Evolutionary conservation across 2,113 vertebrate genomes (phyloP).

Genomic region (Cacatua alba): DNA sequence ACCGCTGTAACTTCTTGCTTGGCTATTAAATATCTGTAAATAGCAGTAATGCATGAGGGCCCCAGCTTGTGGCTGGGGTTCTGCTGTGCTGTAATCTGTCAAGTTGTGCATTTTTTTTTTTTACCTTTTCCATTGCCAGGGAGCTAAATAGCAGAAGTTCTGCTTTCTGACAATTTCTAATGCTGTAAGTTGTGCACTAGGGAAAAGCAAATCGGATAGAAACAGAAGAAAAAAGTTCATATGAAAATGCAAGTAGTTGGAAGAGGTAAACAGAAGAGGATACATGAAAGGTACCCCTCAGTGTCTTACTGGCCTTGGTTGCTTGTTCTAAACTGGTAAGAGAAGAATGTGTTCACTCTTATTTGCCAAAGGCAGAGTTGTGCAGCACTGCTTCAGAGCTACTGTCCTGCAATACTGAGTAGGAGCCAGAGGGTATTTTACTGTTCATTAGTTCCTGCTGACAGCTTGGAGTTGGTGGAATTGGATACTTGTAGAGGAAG

Average conservation of each 20-base stretch:
- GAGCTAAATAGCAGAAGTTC: neutral
- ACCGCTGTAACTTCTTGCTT: neutral
- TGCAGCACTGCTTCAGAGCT: neutral
- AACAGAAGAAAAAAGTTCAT: neutral
- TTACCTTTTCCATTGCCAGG: neutral
- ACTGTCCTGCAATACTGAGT: neutral
- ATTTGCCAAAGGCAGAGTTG: neutral
- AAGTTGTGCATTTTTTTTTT: neutral
- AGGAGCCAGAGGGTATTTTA: neutral
- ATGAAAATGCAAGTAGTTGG: neutral
- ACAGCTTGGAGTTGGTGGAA: neutral
- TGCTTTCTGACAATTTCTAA: neutral
- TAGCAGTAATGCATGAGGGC: neutral
- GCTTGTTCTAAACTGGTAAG: neutral
- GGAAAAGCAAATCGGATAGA: neutral
- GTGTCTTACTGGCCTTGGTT: neutral
- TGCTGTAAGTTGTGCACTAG: neutral
- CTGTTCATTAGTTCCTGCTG: neutral
- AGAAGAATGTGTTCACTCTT: neutral
- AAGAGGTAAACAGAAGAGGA: neutral
- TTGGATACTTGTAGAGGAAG: neutral
- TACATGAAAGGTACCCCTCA: neutral
- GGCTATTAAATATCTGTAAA: neutral
- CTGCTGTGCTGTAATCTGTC: neutral
- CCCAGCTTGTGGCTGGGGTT: neutral